Base-by-base conservation (phyloP, 2,113 vertebrate genomes). In the Salvelinus namaycush region DNA sequence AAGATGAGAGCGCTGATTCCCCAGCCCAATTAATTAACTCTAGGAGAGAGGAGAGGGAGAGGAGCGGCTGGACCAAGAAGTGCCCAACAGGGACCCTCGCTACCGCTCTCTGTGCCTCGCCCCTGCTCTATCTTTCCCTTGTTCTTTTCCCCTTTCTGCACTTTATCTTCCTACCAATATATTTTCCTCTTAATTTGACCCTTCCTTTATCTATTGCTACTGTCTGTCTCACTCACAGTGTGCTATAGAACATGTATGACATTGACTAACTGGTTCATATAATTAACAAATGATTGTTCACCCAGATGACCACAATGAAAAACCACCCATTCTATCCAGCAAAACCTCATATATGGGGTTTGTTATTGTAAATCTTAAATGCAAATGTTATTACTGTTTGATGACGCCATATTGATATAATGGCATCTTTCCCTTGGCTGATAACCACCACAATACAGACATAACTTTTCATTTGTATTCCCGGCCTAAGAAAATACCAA, bases 1-100 rank as follows among this genome's bases (percentile, higher is more conserved):
- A 91, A 92, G 89, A 92, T 91, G 89, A 90, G 90, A 91, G 86
- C 76, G 83, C 86, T 90, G 88, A 90, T 92, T 91, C 89, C 89
- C 88, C 87, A 85, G 88, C 88, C 90, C 92, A 93, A 92, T 91
- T 93, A 93, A 93, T 93, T 91, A 92, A 87, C 80, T 75, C 34
- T 31, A 27, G 60, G 68, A 73, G 51, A 66, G 65, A 60, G 34
- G 81, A 83, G 84, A 85, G 68, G 82, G 4, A 22, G 39, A 22
- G 14, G 70, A 66, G 12, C 57, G 51, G 5, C 70, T 72, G 54
- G 87, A 82, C 86, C 83, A 65, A 84, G 86, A 49, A 87, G 86
- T 90, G 81, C 75, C 86, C 81, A 83, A 76, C 87, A 87, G 66
- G 1, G 66, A 20, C 27, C 66, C 31, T n/a, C 88, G 82, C 86